Base-by-base conservation (phyloP, 1,140 invertebrate species). In the Anthonomus grandis region DNA sequence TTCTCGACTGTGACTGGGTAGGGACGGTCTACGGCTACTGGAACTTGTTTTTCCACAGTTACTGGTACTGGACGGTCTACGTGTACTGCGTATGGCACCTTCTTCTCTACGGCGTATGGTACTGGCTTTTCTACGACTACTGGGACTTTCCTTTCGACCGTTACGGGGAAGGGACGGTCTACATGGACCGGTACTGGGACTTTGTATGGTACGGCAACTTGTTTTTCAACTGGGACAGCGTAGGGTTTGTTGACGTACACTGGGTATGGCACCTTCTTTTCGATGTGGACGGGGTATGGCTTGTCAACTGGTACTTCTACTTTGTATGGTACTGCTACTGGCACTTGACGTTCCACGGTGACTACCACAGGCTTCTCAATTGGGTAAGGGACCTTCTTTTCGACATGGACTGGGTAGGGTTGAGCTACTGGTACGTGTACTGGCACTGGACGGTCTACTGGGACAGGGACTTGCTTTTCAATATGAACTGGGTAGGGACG, bases 241-340 rank as follows among this genome's bases (percentile, higher is more conserved):
- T 51, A 49, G 1, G 62, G 62, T 25, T 58, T 55, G 49, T 63
- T 57, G 23, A 63, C 44, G 27, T 53, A 49, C 25, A 63, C 62
- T 5, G 62, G 62, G 53, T 63, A 63, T 3, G 62, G 57, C 22
- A 63, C 48, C n/a, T 63, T 63, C 17, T 50, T 63, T 38, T 59
- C 54, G 6, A 63, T 23, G 27, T 63, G 57, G 12, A 63, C 62
- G 9, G 62, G 57, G 37, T 59, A 59, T 5, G 62, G 62, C 24
- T 53, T 59, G 37, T 63, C 62, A 21, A 59, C 55, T 17, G 62
- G 62, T 25, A 59, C 57, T 36, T 62, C 60, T 5, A 62, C 60
- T 31, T 39, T 51, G 47, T 63, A 55, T 10, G 62, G 62, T 15
- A 63, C 56, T 8, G 56, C 49, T 4, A 62, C 56, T 18, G 60